Conservation (phyloP, 2,888 invertebrate genomes). For the Ptilodon capucinus region DNA sequence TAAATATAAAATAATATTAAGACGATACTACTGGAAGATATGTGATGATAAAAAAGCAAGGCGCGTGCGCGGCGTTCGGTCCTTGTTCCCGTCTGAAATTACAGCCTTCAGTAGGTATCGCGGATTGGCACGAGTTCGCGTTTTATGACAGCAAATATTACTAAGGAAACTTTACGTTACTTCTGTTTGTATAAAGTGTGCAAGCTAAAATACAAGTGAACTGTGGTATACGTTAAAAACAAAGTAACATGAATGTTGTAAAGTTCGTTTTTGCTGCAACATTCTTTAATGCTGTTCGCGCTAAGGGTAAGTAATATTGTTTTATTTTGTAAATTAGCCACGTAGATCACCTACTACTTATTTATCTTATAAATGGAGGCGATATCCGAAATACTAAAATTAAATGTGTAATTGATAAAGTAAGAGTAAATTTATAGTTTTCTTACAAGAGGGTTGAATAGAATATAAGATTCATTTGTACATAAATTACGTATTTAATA, state of each 20-base stretch:
- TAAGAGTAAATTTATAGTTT: no score
- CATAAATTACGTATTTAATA: no score
- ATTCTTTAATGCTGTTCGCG: slow-evolving; percentile 35
- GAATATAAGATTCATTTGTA: no score
- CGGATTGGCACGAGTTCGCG: slow-evolving; percentile 11
- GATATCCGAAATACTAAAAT: no score
- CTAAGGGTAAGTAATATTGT: slow-evolving; percentile 44
- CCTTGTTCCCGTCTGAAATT: slow-evolving; percentile 19
- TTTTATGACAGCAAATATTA: slow-evolving; percentile 3
- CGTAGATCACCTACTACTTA: no score
- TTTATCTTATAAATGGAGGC: no score
- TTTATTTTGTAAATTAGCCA: neutral
- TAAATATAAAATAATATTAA: no score
- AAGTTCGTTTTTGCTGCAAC: slow-evolving; percentile 30
- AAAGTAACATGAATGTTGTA: slow-evolving; percentile 34
- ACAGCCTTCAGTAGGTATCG: slow-evolving; percentile 16
- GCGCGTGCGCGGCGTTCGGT: slow-evolving; percentile 42
- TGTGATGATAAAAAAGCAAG: slow-evolving; percentile 8
- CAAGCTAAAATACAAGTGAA: no score
- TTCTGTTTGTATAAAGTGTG: neutral
- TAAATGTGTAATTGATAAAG: no score
- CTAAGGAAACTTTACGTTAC: slow-evolving; percentile 19
- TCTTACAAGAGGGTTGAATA: no score
- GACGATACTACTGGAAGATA: no score
- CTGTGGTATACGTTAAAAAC: neutral